These are phyloP conservation scores for Ophiothrix spiculata DNA, from an alignment of 35 echinoderm and acorn worm genomes.

Conservation along the genomic window DNA sequence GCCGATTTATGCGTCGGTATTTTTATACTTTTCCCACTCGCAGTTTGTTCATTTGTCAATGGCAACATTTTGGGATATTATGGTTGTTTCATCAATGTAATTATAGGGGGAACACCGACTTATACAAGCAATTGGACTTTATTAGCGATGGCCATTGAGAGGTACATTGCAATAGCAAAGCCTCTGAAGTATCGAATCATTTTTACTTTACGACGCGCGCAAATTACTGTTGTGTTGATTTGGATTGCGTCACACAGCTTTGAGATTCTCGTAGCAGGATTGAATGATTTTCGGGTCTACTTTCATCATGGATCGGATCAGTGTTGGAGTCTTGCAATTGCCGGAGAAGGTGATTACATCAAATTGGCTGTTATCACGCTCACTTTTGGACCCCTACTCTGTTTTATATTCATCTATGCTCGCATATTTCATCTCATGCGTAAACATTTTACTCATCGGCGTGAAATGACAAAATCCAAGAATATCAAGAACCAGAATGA, in stretches of 20 bases:
- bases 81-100: neutral
- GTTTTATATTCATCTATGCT: neutral
- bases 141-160: neutral
- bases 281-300: neutral
- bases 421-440: neutral
- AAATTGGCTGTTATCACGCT: neutral
- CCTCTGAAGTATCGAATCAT: neutral
- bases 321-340: neutral
- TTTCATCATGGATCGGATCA: neutral
- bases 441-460: neutral
- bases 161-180: neutral
- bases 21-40: neutral
- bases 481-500: too few relatives aligned
- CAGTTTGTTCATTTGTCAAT: neutral
- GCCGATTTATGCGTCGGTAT: neutral
- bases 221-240: neutral
- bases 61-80: neutral
- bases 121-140: neutral
- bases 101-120: neutral
- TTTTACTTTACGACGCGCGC: neutral
- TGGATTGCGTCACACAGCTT: neutral
- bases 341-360: neutral
- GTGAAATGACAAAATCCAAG: neutral
- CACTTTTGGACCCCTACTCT: neutral
- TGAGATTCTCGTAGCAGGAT: neutral